phyloP scores from a whole-genome alignment of 2,888 invertebrate species.

The Melipona beecheii region DNA sequence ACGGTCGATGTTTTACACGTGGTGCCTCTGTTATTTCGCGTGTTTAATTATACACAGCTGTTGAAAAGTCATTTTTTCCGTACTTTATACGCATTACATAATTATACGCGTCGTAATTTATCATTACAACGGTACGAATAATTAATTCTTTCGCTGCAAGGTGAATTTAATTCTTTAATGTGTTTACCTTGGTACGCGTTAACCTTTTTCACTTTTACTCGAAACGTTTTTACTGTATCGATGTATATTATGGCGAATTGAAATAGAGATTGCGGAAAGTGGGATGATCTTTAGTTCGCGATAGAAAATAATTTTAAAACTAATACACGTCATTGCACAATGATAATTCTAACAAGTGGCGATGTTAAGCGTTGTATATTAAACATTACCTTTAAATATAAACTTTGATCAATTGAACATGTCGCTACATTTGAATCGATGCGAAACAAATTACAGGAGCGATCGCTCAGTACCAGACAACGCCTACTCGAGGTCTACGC shows the following conservation, averaged over 20 bases:
- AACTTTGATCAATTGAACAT: neutral
- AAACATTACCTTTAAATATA: neutral
- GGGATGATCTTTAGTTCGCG: fast-evolving
- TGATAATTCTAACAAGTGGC: neutral
- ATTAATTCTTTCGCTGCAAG: neutral
- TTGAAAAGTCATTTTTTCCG: neutral
- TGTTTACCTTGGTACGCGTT: neutral
- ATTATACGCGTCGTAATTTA: no score
- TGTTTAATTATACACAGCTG: neutral
- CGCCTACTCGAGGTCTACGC: no score
- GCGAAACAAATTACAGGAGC: no score
- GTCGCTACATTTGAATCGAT: neutral
- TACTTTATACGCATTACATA: no score
- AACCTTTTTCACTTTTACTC: neutral
- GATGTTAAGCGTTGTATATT: neutral
- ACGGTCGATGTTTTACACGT: neutral
- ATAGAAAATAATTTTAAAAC: neutral
- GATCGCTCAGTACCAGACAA: no score
- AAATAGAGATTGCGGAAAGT: neutral
- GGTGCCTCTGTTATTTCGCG: neutral
- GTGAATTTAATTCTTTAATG: neutral
- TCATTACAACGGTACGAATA: neutral
- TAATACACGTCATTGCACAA: neutral
- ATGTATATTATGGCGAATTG: neutral
- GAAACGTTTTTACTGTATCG: neutral